Conservation (phyloP, 37 sponge, comb jelly and placozoan species). For the Haliclona indistincta region DNA sequence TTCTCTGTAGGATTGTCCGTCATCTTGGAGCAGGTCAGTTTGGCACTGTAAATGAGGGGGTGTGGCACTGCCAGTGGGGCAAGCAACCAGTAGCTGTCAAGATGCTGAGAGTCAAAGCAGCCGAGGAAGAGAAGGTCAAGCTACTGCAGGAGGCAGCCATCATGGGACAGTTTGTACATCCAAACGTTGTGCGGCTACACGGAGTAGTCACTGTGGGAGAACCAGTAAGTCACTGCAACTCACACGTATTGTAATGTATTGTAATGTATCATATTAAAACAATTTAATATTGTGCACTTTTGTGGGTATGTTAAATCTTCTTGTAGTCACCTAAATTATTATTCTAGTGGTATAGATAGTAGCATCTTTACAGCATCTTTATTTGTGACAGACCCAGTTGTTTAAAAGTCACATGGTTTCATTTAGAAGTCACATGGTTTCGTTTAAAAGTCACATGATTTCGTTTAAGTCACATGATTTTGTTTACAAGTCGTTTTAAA, state of each 20-base stretch:
- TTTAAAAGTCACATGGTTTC: too few relatives aligned
- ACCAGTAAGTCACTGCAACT: conserved; percentile 16
- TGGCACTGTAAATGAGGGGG: conserved; percentile 27
- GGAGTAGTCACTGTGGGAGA: conserved; percentile 42
- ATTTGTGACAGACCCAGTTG: too few relatives aligned
- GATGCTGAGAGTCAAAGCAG: not conserved
- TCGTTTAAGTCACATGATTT: too few relatives aligned
- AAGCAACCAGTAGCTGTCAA: conserved; percentile 21
- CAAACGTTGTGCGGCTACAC: conserved; percentile 33
- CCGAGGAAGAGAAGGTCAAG: conserved; percentile 14
- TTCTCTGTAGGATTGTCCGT: conserved; percentile 11
- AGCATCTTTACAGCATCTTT: too few relatives aligned
- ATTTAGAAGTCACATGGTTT: too few relatives aligned
- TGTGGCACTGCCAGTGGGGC: conserved; percentile 12
- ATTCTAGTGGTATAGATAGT: too few relatives aligned
- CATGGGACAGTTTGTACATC: conserved; percentile 36
- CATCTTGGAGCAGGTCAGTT: conserved; percentile 31
- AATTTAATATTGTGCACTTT: not conserved
- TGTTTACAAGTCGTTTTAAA: too few relatives aligned
- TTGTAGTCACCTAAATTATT: too few relatives aligned
- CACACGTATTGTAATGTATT: not conserved
- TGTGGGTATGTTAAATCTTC: not conserved
- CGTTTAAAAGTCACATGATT: too few relatives aligned
- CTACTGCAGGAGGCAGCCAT: conserved; percentile 40
- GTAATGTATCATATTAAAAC: not conserved